Evolutionary conservation across 2,888 invertebrate species (phyloP).

Genomic region (Lottia gigantea): DNA sequence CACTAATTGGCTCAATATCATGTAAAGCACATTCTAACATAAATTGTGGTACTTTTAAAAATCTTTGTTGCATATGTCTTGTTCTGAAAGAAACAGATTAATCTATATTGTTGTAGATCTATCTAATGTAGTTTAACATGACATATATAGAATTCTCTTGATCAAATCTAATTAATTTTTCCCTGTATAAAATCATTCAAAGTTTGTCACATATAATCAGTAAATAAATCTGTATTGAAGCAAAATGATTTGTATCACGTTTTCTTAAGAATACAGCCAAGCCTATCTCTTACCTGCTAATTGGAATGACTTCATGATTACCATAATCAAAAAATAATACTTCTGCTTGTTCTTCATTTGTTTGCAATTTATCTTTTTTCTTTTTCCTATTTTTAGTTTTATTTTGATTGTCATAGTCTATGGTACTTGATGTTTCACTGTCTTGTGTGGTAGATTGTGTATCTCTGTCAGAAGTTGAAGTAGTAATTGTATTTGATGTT

Average conservation of each 20-base stretch:
- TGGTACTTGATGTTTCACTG: background rate
- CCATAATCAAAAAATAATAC: constrained; percentile 86
- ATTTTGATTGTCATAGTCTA: constrained; percentile 11
- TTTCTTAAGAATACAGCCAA: no score
- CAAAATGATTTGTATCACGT: no score
- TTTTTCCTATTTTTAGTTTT: constrained; percentile 7
- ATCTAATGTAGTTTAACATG: background rate
- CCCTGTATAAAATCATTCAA: no score
- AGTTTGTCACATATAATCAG: no score
- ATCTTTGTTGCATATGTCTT: constrained; percentile 66
- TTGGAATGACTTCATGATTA: constrained; percentile 76
- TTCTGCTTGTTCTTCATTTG: constrained; percentile 43
- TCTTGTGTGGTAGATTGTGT: background rate
- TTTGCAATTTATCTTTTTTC: constrained; percentile 27
- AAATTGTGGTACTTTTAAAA: constrained; percentile 68
- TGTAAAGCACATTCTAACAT: constrained; percentile 51
- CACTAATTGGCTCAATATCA: constrained; percentile 52
- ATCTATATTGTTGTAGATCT: no score
- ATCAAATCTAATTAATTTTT: no score
- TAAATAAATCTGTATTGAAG: no score
- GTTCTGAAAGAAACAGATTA: constrained; percentile 37
- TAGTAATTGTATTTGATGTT: background rate
- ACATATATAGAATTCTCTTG: no score
- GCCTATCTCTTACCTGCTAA: constrained; percentile 40
- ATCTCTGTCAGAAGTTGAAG: background rate